These are phyloP conservation scores for Sphenodon punctatus DNA, from an alignment of 2,797 vertebrate species.

Conservation along the genomic window DNA sequence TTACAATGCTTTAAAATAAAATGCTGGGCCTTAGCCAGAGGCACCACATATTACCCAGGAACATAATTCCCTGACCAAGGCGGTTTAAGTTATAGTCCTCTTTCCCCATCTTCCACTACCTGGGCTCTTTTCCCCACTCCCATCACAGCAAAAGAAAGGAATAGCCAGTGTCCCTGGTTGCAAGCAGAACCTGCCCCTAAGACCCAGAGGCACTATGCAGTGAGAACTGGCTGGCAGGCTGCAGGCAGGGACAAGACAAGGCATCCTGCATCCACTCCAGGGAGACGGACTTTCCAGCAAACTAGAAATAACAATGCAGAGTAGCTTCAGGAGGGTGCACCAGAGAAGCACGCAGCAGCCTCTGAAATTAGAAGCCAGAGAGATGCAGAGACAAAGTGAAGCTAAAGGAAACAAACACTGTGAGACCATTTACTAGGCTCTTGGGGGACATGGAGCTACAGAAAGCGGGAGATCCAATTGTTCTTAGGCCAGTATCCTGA, in stretches of 20 bases:
- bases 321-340: background rate
- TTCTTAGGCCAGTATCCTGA: background rate
- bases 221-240: background rate
- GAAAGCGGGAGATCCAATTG: background rate
- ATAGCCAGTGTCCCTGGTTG: background rate
- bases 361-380: background rate
- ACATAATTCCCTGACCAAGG: background rate
- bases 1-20: background rate
- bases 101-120: background rate
- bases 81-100: background rate
- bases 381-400: background rate
- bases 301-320: background rate
- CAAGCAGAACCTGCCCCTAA: background rate
- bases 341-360: background rate
- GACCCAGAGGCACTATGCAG: too few relatives aligned
- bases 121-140: background rate
- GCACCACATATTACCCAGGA: background rate
- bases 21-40: too few relatives aligned
- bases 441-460: background rate
- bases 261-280: background rate
- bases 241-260: background rate
- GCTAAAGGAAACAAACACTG: background rate
- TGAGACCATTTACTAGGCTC: background rate
- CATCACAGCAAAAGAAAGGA: background rate
- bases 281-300: background rate